phyloP scores from a whole-genome alignment of 2,888 invertebrate genomes.

The Dolichopus griseipennis region DNA sequence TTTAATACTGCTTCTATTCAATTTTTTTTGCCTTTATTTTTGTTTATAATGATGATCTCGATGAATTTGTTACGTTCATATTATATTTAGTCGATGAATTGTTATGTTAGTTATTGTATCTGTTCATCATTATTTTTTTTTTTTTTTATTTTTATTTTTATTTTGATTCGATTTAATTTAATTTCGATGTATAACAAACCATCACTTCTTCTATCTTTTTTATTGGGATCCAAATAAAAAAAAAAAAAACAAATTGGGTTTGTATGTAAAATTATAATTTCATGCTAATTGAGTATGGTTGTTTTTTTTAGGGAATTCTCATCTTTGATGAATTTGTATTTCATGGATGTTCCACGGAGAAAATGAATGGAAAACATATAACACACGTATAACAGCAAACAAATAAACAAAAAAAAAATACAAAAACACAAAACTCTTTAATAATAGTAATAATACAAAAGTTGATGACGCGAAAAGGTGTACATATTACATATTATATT shows the following conservation, averaged over 20 bases:
- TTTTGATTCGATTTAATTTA: neutral
- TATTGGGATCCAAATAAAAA: no score
- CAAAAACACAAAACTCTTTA: no score
- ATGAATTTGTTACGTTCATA: slow-evolving; percentile 1
- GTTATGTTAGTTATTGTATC: neutral
- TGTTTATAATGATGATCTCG: neutral
- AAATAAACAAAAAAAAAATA: neutral
- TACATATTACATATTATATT: neutral
- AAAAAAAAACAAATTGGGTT: neutral
- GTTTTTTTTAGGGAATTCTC: neutral
- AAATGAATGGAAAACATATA: no score
- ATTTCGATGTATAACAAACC: neutral
- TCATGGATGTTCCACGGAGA: neutral
- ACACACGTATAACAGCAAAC: neutral
- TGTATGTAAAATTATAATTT: neutral
- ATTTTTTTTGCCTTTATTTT: neutral
- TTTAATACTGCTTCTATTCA: no score
- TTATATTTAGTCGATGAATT: neutral
- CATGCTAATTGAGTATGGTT: slow-evolving; percentile 5
- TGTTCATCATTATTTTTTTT: neutral
- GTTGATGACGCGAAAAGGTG: slow-evolving; percentile 6
- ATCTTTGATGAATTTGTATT: neutral
- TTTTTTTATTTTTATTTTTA: neutral
- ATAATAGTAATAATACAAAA: neutral
- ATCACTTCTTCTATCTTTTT: no score